A percentile compares a stretch with the other conserved stretches of the same genome.
phyloP scores from a whole-genome alignment of 2,113 vertebrate genomes.

The Drymodes brunneopygia region DNA sequence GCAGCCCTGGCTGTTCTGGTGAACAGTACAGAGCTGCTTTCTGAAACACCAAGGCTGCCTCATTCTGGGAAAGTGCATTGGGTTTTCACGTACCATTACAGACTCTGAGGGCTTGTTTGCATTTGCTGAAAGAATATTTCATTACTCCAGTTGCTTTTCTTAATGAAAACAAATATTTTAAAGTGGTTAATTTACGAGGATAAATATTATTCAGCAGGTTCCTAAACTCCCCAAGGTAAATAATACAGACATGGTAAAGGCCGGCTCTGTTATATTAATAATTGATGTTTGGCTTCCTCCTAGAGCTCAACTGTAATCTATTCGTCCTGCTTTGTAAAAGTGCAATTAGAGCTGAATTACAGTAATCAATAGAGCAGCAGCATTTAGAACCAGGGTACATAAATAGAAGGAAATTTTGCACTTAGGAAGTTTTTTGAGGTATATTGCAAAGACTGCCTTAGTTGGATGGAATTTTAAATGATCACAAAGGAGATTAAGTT shows the following conservation, averaged over 20 bases:
- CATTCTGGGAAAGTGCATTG: not conserved
- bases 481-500: not conserved
- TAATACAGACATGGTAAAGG: constrained; percentile 56
- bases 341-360: constrained; percentile 73
- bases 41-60: not conserved
- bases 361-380: constrained; percentile 72
- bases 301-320: constrained; percentile 51
- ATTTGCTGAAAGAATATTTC: not conserved
- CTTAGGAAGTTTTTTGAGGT: constrained; percentile 26
- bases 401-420: constrained; percentile 17
- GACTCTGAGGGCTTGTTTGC: not conserved
- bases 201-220: constrained; percentile 33
- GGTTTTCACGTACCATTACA: not conserved
- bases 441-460: not conserved
- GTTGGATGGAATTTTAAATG: not conserved
- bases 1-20: not conserved
- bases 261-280: constrained; percentile 61
- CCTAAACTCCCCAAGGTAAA: constrained; percentile 41
- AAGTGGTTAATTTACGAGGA: constrained; percentile 51
- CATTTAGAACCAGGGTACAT: constrained; percentile 45
- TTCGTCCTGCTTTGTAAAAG: constrained; percentile 57
- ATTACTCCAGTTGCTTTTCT: constrained; percentile 4
- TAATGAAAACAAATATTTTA: constrained; percentile 56
- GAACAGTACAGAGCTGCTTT: not conserved
- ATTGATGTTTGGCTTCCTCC: constrained; percentile 60